These are phyloP conservation scores for Spatula clypeata DNA, from an alignment of 2,797 vertebrate genomes.

Conservation along the genomic window DNA sequence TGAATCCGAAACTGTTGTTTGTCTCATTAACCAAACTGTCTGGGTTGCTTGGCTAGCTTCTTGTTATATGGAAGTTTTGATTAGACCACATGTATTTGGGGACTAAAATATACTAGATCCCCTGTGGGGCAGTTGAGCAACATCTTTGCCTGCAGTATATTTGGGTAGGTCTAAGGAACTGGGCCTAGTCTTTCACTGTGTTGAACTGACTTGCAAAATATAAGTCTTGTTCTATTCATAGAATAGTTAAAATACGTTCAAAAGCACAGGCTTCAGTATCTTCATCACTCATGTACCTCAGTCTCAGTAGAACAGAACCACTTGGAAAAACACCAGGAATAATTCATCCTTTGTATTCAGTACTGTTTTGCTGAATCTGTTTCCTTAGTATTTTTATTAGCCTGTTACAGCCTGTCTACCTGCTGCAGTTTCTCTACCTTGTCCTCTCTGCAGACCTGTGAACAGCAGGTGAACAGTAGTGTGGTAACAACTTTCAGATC, in stretches of 20 bases:
- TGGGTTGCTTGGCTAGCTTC: constrained; percentile 50
- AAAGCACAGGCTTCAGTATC: background rate
- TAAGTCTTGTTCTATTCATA: background rate
- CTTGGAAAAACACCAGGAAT: background rate
- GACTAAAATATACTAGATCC: constrained; percentile 19
- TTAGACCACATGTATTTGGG: constrained; percentile 11
- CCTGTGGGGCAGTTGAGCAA: constrained; percentile 2
- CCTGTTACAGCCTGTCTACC: background rate
- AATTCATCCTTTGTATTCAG: background rate
- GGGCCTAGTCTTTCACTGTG: background rate
- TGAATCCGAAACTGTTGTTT: constrained; percentile 46
- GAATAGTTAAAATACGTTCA: background rate
- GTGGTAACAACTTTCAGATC: background rate
- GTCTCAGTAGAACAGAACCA: background rate
- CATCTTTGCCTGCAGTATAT: constrained; percentile 7
- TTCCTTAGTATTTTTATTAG: background rate
- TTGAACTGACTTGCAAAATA: constrained; percentile 45
- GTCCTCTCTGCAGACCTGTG: background rate
- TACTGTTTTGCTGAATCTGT: background rate
- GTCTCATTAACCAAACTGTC: constrained; percentile 58
- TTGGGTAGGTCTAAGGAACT: background rate
- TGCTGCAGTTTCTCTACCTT: background rate
- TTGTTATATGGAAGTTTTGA: constrained; percentile 44
- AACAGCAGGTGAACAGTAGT: background rate
- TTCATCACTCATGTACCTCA: background rate